Percentiles rank a stretch among this genome's conserved stretches.
Conservation (phyloP, 37 sponge, comb jelly and placozoan genomes). For the Beroe forskalii region DNA sequence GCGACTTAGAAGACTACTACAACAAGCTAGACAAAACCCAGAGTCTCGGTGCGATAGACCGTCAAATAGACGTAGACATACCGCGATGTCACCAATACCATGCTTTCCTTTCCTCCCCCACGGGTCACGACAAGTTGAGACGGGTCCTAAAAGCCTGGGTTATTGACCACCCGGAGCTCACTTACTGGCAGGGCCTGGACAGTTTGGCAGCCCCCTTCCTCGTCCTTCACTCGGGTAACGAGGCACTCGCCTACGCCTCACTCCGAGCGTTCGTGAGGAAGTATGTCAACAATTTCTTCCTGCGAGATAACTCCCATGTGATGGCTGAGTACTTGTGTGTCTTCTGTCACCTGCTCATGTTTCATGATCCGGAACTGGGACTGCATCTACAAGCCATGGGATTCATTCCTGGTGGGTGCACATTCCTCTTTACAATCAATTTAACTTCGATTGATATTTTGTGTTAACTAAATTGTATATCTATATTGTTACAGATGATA, state of each 20-base stretch:
- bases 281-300: constrained; percentile 94
- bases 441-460: too few species aligned
- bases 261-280: constrained; percentile 84
- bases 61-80: constrained; percentile 94
- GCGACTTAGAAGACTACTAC: constrained; percentile 54
- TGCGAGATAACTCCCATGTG: constrained; percentile 89
- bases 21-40: constrained; percentile 62
- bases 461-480: too few species aligned
- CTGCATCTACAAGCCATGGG: constrained; percentile 81
- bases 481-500: too few species aligned
- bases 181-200: constrained; percentile 99
- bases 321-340: constrained; percentile 93
- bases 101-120: constrained; percentile 81
- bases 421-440: background rate
- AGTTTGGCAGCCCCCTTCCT: constrained; percentile 97
- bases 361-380: constrained; percentile 92
- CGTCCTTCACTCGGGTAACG: constrained; percentile 85
- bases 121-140: constrained; percentile 87
- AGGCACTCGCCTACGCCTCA: constrained; percentile 88
- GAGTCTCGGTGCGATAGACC: constrained; percentile 45
- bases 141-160: constrained; percentile 94
- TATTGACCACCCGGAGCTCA: constrained; percentile 74
- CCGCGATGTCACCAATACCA: constrained; percentile 98
- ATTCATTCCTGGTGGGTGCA: constrained; percentile 87
- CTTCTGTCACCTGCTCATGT: constrained; percentile 90